Percentiles rank a stretch among this genome's conserved stretches.
Conservation (phyloP, 2,113 vertebrate species). For the Callospermophilus lateralis region DNA sequence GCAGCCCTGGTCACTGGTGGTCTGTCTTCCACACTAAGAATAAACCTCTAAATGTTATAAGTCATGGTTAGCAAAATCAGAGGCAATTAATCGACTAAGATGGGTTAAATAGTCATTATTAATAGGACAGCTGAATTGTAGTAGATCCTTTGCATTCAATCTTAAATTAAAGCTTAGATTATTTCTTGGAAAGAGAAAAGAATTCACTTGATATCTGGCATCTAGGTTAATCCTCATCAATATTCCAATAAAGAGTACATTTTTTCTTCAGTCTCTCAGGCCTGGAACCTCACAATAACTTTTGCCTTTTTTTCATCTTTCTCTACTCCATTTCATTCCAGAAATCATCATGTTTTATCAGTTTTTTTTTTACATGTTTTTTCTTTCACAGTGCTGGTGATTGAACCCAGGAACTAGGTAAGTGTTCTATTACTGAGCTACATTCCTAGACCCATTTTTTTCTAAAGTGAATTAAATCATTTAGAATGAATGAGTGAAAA, state of each 20-base stretch:
- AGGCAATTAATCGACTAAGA: slow-evolving; percentile 22
- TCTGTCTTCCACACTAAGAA: accelerated
- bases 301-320: not conserved
- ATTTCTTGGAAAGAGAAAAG: not conserved
- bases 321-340: not conserved
- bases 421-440: too few relatives aligned
- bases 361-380: too few relatives aligned
- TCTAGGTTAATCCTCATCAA: not conserved
- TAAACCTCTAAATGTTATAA: slow-evolving; percentile 19
- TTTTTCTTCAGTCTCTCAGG: not conserved
- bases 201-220: not conserved
- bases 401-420: too few relatives aligned
- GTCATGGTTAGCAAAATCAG: slow-evolving; percentile 25
- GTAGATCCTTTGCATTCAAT: not conserved
- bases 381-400: too few relatives aligned
- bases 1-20: slow-evolving; percentile 55
- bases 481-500: not conserved
- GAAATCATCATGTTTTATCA: not conserved
- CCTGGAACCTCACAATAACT: not conserved
- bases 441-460: not conserved
- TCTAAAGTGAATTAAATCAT: not conserved
- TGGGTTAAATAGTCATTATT: not conserved
- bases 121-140: slow-evolving; percentile 44
- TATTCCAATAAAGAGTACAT: not conserved
- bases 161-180: not conserved